Conservation (phyloP, 2,113 vertebrate genomes). For the Cheirogaleus medius region DNA sequence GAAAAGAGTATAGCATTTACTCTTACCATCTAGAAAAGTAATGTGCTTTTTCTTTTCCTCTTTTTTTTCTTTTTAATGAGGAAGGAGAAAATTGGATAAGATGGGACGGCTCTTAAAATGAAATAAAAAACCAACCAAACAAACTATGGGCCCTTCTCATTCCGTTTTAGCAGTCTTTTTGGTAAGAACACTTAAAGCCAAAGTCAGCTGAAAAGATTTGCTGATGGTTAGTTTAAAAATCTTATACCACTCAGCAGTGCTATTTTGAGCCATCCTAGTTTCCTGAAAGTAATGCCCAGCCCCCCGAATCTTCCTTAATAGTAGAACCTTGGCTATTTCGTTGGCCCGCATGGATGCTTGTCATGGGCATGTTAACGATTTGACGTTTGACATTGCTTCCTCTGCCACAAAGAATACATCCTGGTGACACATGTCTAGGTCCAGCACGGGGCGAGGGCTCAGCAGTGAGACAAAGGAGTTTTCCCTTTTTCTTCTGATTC, state of each 20-base stretch:
- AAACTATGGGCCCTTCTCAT: neutral
- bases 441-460: neutral
- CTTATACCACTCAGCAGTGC: conserved; percentile 28
- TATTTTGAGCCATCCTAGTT: conserved; percentile 47
- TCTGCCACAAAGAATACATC: neutral
- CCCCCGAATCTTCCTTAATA: conserved; percentile 6
- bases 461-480: neutral
- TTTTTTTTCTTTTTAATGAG: conserved; percentile 52
- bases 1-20: conserved; percentile 50
- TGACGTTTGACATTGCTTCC: conserved; percentile 10
- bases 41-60: conserved; percentile 46
- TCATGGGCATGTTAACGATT: neutral
- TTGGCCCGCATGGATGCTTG: neutral
- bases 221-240: conserved; percentile 54
- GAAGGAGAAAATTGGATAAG: conserved; percentile 57
- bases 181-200: conserved; percentile 36
- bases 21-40: conserved; percentile 63
- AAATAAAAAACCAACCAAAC: conserved; percentile 19
- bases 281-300: conserved; percentile 37
- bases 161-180: neutral
- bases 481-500: neutral
- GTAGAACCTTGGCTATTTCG: neutral
- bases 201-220: conserved; percentile 47
- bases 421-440: neutral
- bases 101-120: neutral